Percentiles rank a stretch among this genome's conserved stretches.
phyloP scores from a whole-genome alignment of 2,113 vertebrate species.

The Bos taurus region DNA sequence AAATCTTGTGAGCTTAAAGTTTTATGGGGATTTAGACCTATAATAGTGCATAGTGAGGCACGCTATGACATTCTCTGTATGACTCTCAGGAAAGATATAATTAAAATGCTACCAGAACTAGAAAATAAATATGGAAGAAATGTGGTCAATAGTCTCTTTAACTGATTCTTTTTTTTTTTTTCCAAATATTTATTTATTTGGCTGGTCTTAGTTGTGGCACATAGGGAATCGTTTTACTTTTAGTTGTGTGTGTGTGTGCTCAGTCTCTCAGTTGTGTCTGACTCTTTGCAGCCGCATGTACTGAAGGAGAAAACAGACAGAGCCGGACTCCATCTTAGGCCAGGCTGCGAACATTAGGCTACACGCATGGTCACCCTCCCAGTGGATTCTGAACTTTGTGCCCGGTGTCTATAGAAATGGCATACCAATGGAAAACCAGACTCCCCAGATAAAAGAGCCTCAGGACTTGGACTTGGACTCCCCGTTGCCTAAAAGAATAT shows the following conservation, averaged over 20 bases:
- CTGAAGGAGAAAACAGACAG: too few relatives aligned
- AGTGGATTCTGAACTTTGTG: too few relatives aligned
- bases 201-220: neutral
- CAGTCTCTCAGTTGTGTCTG: neutral
- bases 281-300: neutral
- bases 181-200: neutral
- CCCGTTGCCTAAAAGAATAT: too few relatives aligned
- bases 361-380: too few relatives aligned
- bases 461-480: too few relatives aligned
- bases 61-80: neutral
- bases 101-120: neutral
- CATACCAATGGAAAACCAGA: too few relatives aligned
- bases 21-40: neutral
- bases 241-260: neutral
- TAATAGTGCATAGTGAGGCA: neutral
- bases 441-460: too few relatives aligned
- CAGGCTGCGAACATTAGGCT: too few relatives aligned
- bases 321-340: too few relatives aligned
- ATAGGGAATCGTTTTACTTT: neutral
- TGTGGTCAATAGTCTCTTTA: neutral
- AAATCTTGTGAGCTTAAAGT: neutral
- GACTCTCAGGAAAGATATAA: neutral
- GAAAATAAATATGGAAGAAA: neutral
- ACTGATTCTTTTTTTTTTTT: neutral
- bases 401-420: too few relatives aligned